A percentile compares a stretch with the other conserved stretches of the same genome.
These are phyloP conservation scores for Pygoscelis antarcticus DNA, from an alignment of 2,113 vertebrate genomes.

Conservation along the genomic window DNA sequence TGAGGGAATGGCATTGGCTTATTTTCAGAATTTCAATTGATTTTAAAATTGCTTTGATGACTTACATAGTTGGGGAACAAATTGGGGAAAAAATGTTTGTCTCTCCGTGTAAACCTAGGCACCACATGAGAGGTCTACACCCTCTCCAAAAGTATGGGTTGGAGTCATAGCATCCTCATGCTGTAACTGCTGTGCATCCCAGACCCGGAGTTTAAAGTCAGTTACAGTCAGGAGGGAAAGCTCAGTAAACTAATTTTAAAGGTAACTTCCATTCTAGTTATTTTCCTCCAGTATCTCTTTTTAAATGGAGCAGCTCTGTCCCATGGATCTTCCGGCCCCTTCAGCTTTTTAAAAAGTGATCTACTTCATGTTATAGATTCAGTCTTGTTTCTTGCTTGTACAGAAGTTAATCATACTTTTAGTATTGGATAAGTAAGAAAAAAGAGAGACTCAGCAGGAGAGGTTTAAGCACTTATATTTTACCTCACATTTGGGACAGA, in stretches of 20 bases:
- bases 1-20: slow-evolving; percentile 5
- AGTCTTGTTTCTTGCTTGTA: not conserved
- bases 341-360: not conserved
- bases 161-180: not conserved
- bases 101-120: not conserved
- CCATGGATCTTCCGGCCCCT: not conserved
- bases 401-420: not conserved
- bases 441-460: not conserved
- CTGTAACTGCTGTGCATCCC: not conserved
- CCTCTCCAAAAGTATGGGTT: not conserved
- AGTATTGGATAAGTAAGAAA: not conserved
- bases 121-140: not conserved
- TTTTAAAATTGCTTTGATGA: slow-evolving; percentile 63
- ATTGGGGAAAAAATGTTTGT: slow-evolving; percentile 15
- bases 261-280: slow-evolving; percentile 26
- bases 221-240: not conserved
- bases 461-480: not conserved
- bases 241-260: slow-evolving; percentile 54
- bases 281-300: not conserved
- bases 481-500: not conserved
- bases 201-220: not conserved
- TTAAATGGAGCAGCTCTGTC: not conserved
- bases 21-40: slow-evolving; percentile 54
- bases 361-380: not conserved
- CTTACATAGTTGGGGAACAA: slow-evolving; percentile 2